Evolutionary conservation across 1,140 invertebrate species (phyloP), one percentile per base, ranked within the genome.

Genomic region (Latrodectus geometricus): DNA sequence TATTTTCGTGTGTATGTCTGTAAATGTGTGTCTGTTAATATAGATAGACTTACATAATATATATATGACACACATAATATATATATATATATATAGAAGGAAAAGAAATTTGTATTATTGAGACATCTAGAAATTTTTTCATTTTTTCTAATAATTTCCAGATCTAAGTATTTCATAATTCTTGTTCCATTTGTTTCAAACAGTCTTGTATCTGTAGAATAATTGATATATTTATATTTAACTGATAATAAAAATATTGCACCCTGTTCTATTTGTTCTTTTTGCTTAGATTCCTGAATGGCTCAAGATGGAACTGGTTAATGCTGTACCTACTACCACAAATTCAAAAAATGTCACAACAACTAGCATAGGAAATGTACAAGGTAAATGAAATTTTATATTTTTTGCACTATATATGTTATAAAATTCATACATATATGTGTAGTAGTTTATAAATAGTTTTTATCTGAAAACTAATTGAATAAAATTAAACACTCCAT

Each of bases 251-350:
- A 70, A 70, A 21, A 35, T 70, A 35, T 70, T 70, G 5, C 9
- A 7, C 1, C 9, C 11, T n/a, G 11, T 20, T 70, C n/a, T 15
- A n/a, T 3, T 12, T 21, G 14, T 35, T 8, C n/a, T 74, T 14
- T 15, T 49, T 74, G 72, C 0, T 56, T 66, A 91, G 90, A 89
- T 92, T 17, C 91, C 91, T 17, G 89, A 90, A 48, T 92, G 91
- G 91, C 89, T 92, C 12, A 90, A 90, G 87, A 89, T 88, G 76
- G 92, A 93, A 86, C 86, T 93, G 48, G 90, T 90, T 12, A 89
- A 90, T 83, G 90, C 90, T 65, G 89, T 86, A 35, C 76, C 74
- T 9, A 68, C 83, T 2, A 86, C 50, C 8, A 65, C 65, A 23
- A 70, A 56, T 61, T n/a, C 20, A 54, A 86, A 86, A 70, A 86